Percentiles rank a stretch among this genome's conserved stretches.
These are phyloP conservation scores for Helicoverpa armigera DNA, from an alignment of 1,140 invertebrate genomes.

Conservation along the genomic window DNA sequence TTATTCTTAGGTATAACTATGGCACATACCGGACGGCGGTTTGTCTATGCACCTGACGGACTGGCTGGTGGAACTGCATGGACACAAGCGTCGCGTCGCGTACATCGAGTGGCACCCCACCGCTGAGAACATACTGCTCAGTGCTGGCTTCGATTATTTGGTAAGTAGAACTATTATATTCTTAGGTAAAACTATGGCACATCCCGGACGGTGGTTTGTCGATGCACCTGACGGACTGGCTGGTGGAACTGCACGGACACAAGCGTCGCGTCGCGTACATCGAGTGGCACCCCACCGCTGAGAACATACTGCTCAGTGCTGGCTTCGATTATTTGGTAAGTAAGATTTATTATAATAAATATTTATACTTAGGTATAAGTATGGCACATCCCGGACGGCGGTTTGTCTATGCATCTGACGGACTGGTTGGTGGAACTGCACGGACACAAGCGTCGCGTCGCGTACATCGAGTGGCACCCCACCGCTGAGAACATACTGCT, in stretches of 20 bases:
- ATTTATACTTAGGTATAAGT: slow-evolving; percentile 90
- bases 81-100: slow-evolving; percentile 95
- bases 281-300: slow-evolving; percentile 98
- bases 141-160: slow-evolving; percentile 94
- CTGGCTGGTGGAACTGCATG: slow-evolving; percentile 94
- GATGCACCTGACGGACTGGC: slow-evolving; percentile 93
- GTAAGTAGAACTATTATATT: too few species aligned
- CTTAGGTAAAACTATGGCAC: slow-evolving; percentile 96
- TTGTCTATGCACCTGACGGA: slow-evolving; percentile 93
- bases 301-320: slow-evolving; percentile 95
- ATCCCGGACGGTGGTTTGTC: slow-evolving; percentile 96
- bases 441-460: slow-evolving; percentile 95
- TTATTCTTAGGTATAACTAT: slow-evolving; percentile 91
- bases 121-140: slow-evolving; percentile 96
- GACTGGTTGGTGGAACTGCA: slow-evolving; percentile 95
- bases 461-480: slow-evolving; percentile 98
- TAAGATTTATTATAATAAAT: too few species aligned
- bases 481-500: slow-evolving; percentile 96
- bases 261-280: slow-evolving; percentile 95
- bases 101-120: slow-evolving; percentile 98
- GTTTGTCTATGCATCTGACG: slow-evolving; percentile 92
- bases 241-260: slow-evolving; percentile 95
- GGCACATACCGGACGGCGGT: slow-evolving; percentile 97
- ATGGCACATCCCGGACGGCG: slow-evolving; percentile 97
- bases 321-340: slow-evolving; percentile 94